These are phyloP conservation scores for Temnothorax rugatulus DNA, from an alignment of 2,888 invertebrate genomes.

Conservation along the genomic window DNA sequence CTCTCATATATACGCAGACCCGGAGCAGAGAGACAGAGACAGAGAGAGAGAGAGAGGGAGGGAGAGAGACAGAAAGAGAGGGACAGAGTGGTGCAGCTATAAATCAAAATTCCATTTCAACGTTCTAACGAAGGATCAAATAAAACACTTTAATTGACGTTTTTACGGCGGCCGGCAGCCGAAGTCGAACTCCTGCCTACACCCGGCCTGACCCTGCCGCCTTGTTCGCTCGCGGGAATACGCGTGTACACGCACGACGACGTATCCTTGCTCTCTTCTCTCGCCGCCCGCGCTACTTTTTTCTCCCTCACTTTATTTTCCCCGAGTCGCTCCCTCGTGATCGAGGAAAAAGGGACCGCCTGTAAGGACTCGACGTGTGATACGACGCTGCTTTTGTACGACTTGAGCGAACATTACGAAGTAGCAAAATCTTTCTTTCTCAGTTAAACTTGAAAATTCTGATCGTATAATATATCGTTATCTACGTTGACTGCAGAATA, in stretches of 20 bases:
- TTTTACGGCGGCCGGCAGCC: constrained; percentile 86
- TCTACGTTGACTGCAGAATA: not conserved
- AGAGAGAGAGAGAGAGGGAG: not conserved
- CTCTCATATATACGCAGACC: constrained; percentile 70
- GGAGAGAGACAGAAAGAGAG: not conserved
- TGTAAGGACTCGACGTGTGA: constrained; percentile 33
- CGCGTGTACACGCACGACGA: constrained; percentile 61
- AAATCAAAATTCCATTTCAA: constrained; percentile 87
- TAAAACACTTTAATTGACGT: constrained; percentile 87
- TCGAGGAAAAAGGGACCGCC: constrained; percentile 59
- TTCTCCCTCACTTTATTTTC: constrained; percentile 58
- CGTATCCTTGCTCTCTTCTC: constrained; percentile 25
- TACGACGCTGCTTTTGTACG: not conserved
- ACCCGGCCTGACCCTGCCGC: constrained; percentile 79
- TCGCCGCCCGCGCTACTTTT: constrained; percentile 26
- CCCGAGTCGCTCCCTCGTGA: constrained; percentile 29
- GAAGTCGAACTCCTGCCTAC: constrained; percentile 81
- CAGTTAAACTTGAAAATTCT: not conserved
- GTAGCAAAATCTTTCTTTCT: not conserved
- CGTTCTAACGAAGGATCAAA: constrained; percentile 87
- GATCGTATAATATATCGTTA: not conserved
- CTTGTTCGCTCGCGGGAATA: constrained; percentile 66
- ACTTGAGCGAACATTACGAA: not conserved
- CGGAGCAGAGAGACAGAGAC: not conserved
- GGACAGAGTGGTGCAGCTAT: constrained; percentile 76